These are phyloP conservation scores for Ips nitidus DNA, from an alignment of 1,140 invertebrate genomes.

Conservation along the genomic window DNA sequence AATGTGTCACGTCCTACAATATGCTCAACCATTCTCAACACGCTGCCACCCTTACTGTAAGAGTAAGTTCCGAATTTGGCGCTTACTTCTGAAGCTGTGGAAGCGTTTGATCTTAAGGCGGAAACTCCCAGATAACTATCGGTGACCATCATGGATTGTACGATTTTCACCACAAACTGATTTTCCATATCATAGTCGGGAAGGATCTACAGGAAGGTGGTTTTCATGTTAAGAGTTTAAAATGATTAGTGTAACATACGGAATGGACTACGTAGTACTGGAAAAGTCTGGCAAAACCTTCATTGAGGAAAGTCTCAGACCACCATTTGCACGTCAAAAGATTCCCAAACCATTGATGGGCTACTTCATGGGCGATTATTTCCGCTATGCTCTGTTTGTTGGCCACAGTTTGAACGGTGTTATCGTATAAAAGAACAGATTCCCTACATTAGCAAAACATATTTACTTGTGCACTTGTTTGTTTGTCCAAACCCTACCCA, in stretches of 20 bases:
- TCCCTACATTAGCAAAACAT: slow-evolving; percentile 7
- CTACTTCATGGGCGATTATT: slow-evolving; percentile 62
- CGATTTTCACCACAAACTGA: slow-evolving; percentile 54
- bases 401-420: slow-evolving; percentile 36
- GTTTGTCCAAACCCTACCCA: slow-evolving; percentile 48
- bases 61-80: slow-evolving; percentile 61
- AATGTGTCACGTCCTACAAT: slow-evolving; percentile 66
- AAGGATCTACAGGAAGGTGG: slow-evolving; percentile 14
- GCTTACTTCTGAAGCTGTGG: slow-evolving; percentile 43
- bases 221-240: neutral
- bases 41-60: slow-evolving; percentile 64
- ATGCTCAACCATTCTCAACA: slow-evolving; percentile 76
- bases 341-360: slow-evolving; percentile 71
- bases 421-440: slow-evolving; percentile 7
- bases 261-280: slow-evolving; percentile 39
- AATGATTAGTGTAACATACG: slow-evolving; percentile 22
- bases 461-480: neutral
- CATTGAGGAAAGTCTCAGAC: slow-evolving; percentile 53
- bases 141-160: slow-evolving; percentile 46
- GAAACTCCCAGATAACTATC: slow-evolving; percentile 42
- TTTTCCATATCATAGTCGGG: slow-evolving; percentile 41
- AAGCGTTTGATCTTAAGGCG: slow-evolving; percentile 48
- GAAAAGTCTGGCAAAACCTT: slow-evolving; percentile 54
- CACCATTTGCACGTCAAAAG: slow-evolving; percentile 61
- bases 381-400: slow-evolving; percentile 53